Base-by-base conservation (phyloP, 2,113 vertebrate species). In the Panurus biarmicus region DNA sequence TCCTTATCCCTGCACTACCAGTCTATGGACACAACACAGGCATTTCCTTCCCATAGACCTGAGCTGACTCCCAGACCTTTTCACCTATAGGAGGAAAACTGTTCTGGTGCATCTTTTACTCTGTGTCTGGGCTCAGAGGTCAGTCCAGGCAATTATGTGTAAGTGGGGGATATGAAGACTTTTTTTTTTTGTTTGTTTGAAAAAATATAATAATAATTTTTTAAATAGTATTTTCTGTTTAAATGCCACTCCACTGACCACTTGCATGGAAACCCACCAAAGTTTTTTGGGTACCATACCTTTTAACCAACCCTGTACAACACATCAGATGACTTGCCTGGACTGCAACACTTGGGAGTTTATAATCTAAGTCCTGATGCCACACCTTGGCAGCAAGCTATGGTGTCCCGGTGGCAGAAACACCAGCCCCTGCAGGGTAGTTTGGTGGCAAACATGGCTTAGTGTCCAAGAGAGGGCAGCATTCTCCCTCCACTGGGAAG, bases 381-480 rank as follows among this genome's bases (percentile, higher is more conserved):
- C 28, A 24, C 40, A 31, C 15, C 62, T 56, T 26, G 15, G 31
- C 44, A 65, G 29, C 18, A 50, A 60, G 36, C 38, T 67, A 1
- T 2, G 11, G 36, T 26, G n/a, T 44, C 44, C 36, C 5, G 4
- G 33, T 36, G 45, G 38, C 35, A 73, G 67, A 70, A 81, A 35
- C 33, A 45, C 12, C 45, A 58, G 45, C 42, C 19, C 66, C 82
- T 31, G 22, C 31, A 75, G 88, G 65, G 81, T 19, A 71, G 82
- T 45, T 93, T 65, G 85, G 72, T 64, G 85, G 78, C 85, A 57
- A 95, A 54, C 77, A 72, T 14, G 85, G 25, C 81, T 93, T 83
- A 69, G 85, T 75, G 51, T 85, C 64, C 97, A 97, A 97, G 91
- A 98, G 98, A 96, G 98, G 98, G 98, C 97, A 98, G 97, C 96